These are phyloP conservation scores for Crypturellus undulatus DNA, from an alignment of 2,113 vertebrate species.

Conservation along the genomic window DNA sequence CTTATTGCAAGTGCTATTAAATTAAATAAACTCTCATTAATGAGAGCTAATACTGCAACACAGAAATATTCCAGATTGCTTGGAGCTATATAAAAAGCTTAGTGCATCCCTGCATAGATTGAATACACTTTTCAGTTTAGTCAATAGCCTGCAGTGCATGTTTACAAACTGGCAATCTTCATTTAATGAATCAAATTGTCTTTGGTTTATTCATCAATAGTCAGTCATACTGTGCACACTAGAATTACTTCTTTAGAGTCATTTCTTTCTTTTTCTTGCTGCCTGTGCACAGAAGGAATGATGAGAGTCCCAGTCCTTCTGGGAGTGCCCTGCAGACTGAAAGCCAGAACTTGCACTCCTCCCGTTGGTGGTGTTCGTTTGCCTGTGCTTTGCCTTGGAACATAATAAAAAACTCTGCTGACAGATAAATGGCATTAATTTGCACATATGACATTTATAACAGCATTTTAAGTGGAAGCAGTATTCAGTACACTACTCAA, in stretches of 20 bases:
- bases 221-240: not conserved
- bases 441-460: not conserved
- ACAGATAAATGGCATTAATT: not conserved
- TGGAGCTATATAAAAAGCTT: not conserved
- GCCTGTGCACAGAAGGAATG: fast-evolving
- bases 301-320: not conserved
- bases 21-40: conserved; percentile 46
- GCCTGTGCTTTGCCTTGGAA: not conserved
- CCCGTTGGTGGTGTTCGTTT: not conserved
- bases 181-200: conserved; percentile 23
- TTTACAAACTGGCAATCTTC: conserved; percentile 33
- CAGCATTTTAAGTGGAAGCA: not conserved
- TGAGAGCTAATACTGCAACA: not conserved
- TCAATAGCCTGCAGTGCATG: conserved; percentile 28
- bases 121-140: conserved; percentile 33
- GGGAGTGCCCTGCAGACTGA: not conserved
- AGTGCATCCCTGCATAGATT: not conserved
- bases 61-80: not conserved
- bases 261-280: not conserved
- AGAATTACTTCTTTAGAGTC: not conserved
- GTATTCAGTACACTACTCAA: not conserved
- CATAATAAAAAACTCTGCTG: not conserved
- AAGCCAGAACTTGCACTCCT: not conserved
- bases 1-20: not conserved
- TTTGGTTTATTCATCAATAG: not conserved